These are phyloP conservation scores for Mesorhabditis belari DNA, from an alignment of 2,888 invertebrate genomes.

Conservation along the genomic window DNA sequence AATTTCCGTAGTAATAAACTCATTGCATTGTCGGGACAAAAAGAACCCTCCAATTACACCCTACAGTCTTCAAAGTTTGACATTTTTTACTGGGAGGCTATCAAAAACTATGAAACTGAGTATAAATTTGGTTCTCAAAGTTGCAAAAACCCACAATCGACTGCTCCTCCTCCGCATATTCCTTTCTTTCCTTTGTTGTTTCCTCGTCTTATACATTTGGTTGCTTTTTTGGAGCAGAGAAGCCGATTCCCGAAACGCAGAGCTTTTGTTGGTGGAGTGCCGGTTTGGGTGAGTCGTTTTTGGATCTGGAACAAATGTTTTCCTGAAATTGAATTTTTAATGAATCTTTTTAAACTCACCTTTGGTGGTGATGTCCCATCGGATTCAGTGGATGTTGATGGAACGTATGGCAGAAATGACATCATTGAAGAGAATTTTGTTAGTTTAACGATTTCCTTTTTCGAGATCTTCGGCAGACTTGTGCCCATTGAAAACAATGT, in stretches of 20 bases:
- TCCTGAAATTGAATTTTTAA: not conserved
- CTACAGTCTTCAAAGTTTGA: constrained; percentile 2
- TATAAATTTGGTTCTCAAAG: constrained; percentile 5
- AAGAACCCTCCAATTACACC: too few species aligned
- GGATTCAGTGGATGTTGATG: too few species aligned
- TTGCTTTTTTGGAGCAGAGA: constrained; percentile 15
- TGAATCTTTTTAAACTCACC: too few species aligned
- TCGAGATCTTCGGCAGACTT: not conserved
- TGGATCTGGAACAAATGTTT: too few species aligned
- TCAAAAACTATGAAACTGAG: not conserved
- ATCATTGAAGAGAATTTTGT: not conserved
- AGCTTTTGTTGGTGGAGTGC: constrained; percentile 13
- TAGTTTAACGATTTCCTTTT: not conserved
- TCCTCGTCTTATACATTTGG: constrained; percentile 15
- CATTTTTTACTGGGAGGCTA: not conserved
- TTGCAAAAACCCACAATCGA: too few species aligned
- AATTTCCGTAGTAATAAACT: too few species aligned
- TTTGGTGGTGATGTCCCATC: too few species aligned
- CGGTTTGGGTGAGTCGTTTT: constrained; percentile 2
- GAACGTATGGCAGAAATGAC: not conserved
- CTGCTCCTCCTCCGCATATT: not conserved
- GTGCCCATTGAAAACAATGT: constrained; percentile 1
- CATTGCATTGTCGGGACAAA: too few species aligned
- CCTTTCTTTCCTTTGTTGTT: constrained; percentile 15
- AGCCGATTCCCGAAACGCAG: constrained; percentile 26